These are phyloP conservation scores for Microdon myrmicae DNA, from an alignment of 2,888 invertebrate genomes.

Conservation along the genomic window DNA sequence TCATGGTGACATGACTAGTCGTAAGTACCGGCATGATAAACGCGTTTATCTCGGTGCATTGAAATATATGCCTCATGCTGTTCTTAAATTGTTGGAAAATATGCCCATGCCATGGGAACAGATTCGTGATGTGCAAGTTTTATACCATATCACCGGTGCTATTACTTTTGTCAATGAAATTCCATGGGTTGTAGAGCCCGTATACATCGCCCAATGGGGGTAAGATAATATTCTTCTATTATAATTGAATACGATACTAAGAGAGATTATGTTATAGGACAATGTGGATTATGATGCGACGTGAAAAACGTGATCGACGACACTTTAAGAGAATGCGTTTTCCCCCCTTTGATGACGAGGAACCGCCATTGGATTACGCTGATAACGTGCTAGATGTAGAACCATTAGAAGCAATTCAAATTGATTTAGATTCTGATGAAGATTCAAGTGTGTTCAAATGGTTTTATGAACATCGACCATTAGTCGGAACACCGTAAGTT, in stretches of 20 bases:
- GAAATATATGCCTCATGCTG: slow-evolving; percentile 99
- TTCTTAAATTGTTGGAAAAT: slow-evolving; percentile 97
- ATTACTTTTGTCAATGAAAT: slow-evolving; percentile 99
- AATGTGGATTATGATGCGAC: slow-evolving; percentile 99
- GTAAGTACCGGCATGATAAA: slow-evolving; percentile 98
- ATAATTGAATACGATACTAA: background rate
- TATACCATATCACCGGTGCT: slow-evolving; percentile 99
- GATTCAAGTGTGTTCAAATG: slow-evolving; percentile 90
- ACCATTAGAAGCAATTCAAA: slow-evolving; percentile 98
- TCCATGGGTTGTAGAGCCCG: slow-evolving; percentile 99
- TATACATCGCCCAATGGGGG: slow-evolving; percentile 99
- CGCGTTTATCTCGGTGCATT: slow-evolving; percentile 97
- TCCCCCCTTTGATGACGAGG: slow-evolving; percentile 99
- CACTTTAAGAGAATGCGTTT: slow-evolving; percentile 99
- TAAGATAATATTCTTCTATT: slow-evolving; percentile 66
- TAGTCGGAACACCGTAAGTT: slow-evolving; percentile 85
- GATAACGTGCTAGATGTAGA: slow-evolving; percentile 99
- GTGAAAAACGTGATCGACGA: slow-evolving; percentile 97
- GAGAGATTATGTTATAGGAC: slow-evolving; percentile 70
- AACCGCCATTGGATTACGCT: slow-evolving; percentile 98
- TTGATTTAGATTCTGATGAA: slow-evolving; percentile 96
- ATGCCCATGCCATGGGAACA: slow-evolving; percentile 99
- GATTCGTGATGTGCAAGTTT: slow-evolving; percentile 95
- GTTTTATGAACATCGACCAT: slow-evolving; percentile 98
- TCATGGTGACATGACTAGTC: slow-evolving; percentile 99